Evolutionary conservation across 2,113 vertebrate genomes (phyloP).

Genomic region (Condylura cristata): DNA sequence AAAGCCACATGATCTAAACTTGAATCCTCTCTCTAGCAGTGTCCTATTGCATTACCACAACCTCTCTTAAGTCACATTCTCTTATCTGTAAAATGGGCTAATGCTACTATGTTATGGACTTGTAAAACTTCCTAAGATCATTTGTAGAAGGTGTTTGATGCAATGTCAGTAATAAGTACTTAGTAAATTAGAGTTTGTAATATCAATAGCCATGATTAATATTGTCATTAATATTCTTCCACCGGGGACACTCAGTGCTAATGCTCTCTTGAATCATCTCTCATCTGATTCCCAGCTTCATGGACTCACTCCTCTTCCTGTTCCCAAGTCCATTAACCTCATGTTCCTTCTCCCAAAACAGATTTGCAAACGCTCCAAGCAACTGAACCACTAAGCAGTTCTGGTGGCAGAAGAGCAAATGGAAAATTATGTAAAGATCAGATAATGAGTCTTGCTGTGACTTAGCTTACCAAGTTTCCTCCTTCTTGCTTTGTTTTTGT

Average conservation of each 20-base stretch:
- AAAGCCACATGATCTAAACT: neutral
- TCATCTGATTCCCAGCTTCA: neutral
- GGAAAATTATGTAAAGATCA: neutral
- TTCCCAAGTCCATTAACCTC: neutral
- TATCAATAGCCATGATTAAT: neutral
- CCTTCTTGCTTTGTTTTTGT: neutral
- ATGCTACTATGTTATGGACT: neutral
- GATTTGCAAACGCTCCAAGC: slow-evolving; percentile 3
- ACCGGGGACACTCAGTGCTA: too few species aligned
- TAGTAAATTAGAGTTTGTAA: neutral
- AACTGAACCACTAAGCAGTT: neutral
- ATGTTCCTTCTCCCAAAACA: neutral
- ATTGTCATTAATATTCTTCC: neutral
- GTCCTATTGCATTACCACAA: neutral
- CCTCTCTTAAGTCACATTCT: neutral
- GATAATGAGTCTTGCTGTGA: neutral
- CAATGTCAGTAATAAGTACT: neutral
- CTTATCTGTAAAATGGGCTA: neutral
- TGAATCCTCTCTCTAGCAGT: neutral
- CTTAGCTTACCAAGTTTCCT: neutral
- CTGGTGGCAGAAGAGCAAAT: neutral
- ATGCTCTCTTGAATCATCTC: neutral
- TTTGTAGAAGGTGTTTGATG: neutral
- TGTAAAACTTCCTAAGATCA: neutral
- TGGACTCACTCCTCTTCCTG: neutral